Evolutionary conservation across 2,888 invertebrate species (phyloP), one percentile per base, ranked within the genome.

Genomic region (Mactromeris polynyma): DNA sequence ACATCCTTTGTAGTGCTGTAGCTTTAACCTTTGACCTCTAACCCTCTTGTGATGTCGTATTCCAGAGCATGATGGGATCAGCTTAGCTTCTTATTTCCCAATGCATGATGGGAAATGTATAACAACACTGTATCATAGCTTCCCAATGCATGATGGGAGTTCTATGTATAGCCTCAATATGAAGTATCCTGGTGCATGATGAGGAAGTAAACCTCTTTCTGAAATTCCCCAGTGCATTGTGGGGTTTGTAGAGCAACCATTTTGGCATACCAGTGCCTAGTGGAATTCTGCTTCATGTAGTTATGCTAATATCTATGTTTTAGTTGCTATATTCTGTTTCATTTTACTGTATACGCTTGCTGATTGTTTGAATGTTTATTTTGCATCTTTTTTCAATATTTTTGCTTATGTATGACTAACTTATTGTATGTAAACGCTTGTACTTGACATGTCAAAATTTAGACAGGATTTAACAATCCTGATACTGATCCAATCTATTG

Each of bases 1-100:
- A 88, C 91, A 86, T 58, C 85, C 85, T 86, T 78, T 26, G 90
- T 92, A 89, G 89, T 89, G 88, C 86, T 88, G 81, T 85, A 89
- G 79, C 84, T 78, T 86, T 69, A 79, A 81, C 81, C 81, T 81
- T 77, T 81, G 54, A 81, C 81, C 81, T 54, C 81, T 51, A 40
- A 79, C 40, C 54, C 81, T 78, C 26, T 21, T 79, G 40, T 84
- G 78, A 84, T 46, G 51, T 78, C 78, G 73, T 40, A 69, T 73
- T 33, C 84, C 78, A 77, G n/a, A 78, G 87, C 90, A 86, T 87
- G 46, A 83, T 69, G 81, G 80, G 87, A 86, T 83, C 64, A 64
- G 26, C 58, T 64, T 64, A 64, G 58, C 26, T 64, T 64, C 26
- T 64, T 26, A 64, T 64, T 87, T 54, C 83, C 87, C 38, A 46